Conservation (phyloP, 2,888 invertebrate species). For the Dendrolimus pini region DNA sequence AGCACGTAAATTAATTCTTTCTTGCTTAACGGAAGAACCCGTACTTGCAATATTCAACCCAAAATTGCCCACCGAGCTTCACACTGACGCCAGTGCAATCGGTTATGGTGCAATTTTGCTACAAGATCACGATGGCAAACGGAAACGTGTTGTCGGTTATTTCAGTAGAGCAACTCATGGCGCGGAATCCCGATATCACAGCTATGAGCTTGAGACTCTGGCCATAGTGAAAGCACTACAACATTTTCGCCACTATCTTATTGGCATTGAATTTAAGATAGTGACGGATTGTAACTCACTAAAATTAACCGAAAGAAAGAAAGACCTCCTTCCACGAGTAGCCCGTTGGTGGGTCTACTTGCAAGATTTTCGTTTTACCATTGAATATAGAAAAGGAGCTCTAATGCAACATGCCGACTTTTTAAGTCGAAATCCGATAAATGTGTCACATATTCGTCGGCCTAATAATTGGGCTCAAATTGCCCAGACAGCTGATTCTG, state of each 20-base stretch:
- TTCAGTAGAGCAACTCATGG: slow-evolving; percentile 13
- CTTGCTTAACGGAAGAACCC: slow-evolving; percentile 10
- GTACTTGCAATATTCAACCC: slow-evolving; percentile 14
- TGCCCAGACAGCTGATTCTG: slow-evolving; percentile 17
- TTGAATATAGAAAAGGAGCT: slow-evolving; percentile 19
- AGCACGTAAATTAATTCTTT: slow-evolving; percentile 4
- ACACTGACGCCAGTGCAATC: slow-evolving; percentile 6
- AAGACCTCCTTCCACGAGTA: slow-evolving; percentile 19
- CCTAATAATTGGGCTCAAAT: slow-evolving; percentile 16
- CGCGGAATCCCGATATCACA: slow-evolving; percentile 17
- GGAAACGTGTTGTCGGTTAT: slow-evolving; percentile 11
- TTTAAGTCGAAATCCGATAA: slow-evolving; percentile 16
- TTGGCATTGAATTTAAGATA: slow-evolving; percentile 17
- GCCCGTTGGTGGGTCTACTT: slow-evolving; percentile 23
- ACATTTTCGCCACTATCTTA: slow-evolving; percentile 19
- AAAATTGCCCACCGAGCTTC: too few relatives aligned
- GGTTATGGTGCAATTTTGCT: slow-evolving; percentile 14
- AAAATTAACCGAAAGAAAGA: slow-evolving; percentile 19
- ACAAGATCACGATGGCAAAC: slow-evolving; percentile 6
- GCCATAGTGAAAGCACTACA: slow-evolving; percentile 17
- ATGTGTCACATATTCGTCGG: neutral
- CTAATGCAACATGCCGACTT: slow-evolving; percentile 18
- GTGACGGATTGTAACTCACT: slow-evolving; percentile 24
- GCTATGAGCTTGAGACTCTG: slow-evolving; percentile 16
- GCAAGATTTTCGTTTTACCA: slow-evolving; percentile 19